These are phyloP conservation scores for Rhopalosiphum nymphaeae DNA, from an alignment of 2,888 invertebrate species.

Conservation along the genomic window DNA sequence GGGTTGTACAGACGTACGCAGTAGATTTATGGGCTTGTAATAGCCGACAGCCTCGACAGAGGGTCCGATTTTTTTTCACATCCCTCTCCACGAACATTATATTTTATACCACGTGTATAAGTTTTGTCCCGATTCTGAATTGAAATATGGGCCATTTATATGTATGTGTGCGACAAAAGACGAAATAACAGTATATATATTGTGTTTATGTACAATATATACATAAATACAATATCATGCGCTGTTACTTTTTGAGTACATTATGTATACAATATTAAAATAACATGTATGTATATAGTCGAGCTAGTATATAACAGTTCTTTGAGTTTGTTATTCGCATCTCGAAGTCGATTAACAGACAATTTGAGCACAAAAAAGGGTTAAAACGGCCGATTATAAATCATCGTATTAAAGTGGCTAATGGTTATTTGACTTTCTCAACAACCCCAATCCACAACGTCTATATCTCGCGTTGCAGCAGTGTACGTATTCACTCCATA, in stretches of 20 bases:
- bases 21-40: constrained; percentile 62
- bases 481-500: neutral
- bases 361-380: constrained; percentile 43
- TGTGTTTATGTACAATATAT: neutral
- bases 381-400: constrained; percentile 33
- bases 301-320: neutral
- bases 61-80: constrained; percentile 48
- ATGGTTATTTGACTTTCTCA: constrained; percentile 48
- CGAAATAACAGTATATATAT: neutral
- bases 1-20: neutral
- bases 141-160: constrained; percentile 22
- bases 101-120: constrained; percentile 24
- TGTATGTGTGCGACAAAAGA: neutral
- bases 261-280: neutral
- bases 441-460: constrained; percentile 9
- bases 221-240: neutral
- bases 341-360: constrained; percentile 53
- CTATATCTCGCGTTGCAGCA: neutral
- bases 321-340: constrained; percentile 20
- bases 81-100: constrained; percentile 5
- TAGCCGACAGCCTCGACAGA: constrained; percentile 61
- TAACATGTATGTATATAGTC: neutral
- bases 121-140: constrained; percentile 22
- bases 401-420: constrained; percentile 43
- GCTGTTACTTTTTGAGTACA: neutral